Evolutionary conservation across 2,113 vertebrate species (phyloP).

Genomic region (Turnix velox): DNA sequence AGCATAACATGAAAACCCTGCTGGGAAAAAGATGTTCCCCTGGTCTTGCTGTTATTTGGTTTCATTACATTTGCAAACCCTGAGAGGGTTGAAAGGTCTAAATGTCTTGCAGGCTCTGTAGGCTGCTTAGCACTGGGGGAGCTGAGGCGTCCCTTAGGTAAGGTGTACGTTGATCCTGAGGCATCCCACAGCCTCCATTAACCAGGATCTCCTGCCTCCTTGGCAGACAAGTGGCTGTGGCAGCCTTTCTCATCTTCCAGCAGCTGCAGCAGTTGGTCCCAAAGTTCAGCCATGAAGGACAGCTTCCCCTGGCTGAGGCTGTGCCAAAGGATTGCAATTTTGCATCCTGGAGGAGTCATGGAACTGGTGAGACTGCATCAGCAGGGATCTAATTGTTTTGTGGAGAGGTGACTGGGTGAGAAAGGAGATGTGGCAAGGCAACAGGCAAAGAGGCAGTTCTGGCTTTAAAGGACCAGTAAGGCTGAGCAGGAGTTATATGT

Average conservation of each 20-base stretch:
- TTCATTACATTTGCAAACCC: background rate
- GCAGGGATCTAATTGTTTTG: background rate
- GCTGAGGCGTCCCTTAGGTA: background rate
- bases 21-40: background rate
- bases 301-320: background rate
- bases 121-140: fast-evolving
- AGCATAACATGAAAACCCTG: background rate
- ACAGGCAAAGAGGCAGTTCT: background rate
- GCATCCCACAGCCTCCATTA: background rate
- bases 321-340: background rate
- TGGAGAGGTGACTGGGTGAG: background rate
- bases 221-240: background rate
- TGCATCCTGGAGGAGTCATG: background rate
- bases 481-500: background rate
- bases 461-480: background rate
- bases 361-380: background rate
- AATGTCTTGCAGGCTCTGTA: background rate
- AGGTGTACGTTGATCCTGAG: too few species aligned
- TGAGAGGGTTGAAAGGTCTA: background rate
- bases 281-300: background rate
- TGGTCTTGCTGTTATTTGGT: background rate
- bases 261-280: background rate
- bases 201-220: background rate
- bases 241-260: background rate
- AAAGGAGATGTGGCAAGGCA: background rate